These are phyloP conservation scores for Rhynchotus rufescens DNA, from an alignment of 2,797 vertebrate species.

Conservation along the genomic window DNA sequence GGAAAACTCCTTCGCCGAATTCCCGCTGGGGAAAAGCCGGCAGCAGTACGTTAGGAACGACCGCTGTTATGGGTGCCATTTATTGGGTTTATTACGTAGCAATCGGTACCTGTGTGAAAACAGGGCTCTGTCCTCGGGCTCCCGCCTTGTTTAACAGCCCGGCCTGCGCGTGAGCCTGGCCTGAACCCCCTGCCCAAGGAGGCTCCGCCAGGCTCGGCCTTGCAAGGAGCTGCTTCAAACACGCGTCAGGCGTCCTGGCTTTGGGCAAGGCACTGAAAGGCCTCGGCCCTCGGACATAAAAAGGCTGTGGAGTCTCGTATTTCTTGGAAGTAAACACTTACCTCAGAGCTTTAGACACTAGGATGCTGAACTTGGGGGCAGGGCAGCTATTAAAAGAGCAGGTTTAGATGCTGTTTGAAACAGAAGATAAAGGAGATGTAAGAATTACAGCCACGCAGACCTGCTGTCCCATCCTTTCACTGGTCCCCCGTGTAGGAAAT, in stretches of 20 bases:
- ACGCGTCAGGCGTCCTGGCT: fast-evolving
- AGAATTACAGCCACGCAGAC: background rate
- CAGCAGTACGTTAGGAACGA: background rate
- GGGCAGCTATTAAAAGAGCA: background rate
- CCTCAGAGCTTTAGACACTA: background rate
- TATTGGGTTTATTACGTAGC: background rate
- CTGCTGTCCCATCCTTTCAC: background rate
- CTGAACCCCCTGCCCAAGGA: background rate
- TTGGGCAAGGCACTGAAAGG: fast-evolving
- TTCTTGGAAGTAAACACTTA: background rate
- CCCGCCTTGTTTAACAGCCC: background rate
- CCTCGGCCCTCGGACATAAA: background rate
- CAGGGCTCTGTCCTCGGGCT: background rate
- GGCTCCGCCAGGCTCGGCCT: background rate
- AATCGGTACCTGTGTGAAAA: background rate
- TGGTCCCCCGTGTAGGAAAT: background rate
- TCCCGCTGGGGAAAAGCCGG: background rate
- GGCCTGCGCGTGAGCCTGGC: fast-evolving
- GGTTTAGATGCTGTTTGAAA: background rate
- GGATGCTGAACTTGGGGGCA: background rate
- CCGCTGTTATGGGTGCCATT: background rate
- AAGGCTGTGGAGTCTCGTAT: background rate
- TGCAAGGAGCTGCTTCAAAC: background rate
- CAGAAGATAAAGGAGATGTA: background rate
- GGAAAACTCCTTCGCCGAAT: background rate